phyloP scores from a whole-genome alignment of 1,140 invertebrate species.

The Brachionus manjavacas region DNA sequence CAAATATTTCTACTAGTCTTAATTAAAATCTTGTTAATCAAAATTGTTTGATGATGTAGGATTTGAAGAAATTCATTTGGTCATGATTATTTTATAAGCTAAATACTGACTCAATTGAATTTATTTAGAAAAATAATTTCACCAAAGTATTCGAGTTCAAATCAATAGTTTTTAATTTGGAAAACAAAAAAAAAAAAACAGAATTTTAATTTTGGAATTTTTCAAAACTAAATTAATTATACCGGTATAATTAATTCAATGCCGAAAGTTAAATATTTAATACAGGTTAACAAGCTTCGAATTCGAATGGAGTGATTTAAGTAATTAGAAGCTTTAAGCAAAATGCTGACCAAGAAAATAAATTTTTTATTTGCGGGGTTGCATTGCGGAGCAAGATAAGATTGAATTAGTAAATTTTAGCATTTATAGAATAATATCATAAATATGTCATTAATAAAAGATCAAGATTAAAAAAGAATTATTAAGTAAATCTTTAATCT shows the following conservation, averaged over 20 bases:
- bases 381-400: not conserved
- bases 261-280: not conserved
- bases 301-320: not conserved
- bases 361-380: not conserved
- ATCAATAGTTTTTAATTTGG: not conserved
- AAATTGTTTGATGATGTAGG: not conserved
- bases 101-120: not conserved
- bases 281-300: not conserved
- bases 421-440: not conserved
- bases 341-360: not conserved
- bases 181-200: not conserved
- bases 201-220: not conserved
- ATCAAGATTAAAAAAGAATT: not conserved
- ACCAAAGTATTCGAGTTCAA: no score
- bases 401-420: not conserved
- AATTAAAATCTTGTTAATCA: slow-evolving; percentile 1
- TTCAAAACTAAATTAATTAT: not conserved
- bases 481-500: not conserved
- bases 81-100: not conserved
- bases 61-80: not conserved
- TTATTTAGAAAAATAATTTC: no score
- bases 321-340: not conserved
- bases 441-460: not conserved
- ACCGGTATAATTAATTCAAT: not conserved
- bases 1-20: not conserved